Base-by-base conservation (phyloP, 2,888 invertebrate species). In the Coelopa pilipes region DNA sequence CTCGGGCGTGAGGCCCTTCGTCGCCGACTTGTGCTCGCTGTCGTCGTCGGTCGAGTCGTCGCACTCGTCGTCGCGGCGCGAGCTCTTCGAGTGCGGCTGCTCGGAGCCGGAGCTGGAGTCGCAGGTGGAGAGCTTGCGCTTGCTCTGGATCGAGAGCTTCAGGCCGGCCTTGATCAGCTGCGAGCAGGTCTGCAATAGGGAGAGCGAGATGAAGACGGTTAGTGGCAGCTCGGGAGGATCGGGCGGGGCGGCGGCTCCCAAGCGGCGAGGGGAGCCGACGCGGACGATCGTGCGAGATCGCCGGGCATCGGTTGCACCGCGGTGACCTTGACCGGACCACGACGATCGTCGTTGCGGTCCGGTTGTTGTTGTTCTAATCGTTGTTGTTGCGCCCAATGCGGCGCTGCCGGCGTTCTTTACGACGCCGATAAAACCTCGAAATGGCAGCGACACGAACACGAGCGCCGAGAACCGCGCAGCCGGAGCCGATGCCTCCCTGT, bases 91-190 rank as follows among this genome's bases (percentile, higher is more conserved):
- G 60, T 82, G 83, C 19, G 86, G 85, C 77, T 86, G 87, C 80
- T 90, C 90, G n/a, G 85, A 86, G 34, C 88, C 87, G 34, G 86
- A 86, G 80, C 87, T 87, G 50, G 88, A 88, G 80, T 90, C 92
- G 83, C 91, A 90, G 82, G 93, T 93, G 72, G 92, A 92, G 87
- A 91, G 90, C 88, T 93, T 93, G 85, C 96, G 91, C 87, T 96
- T 96, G 81, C 94, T 94, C 89, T 96, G 95, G 86, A 97, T 93
- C 84, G 96, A 94, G 84, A 96, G 90, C 89, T 96, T 96, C 87
- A 97, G 90, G 78, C 96, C 94, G 88, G 92, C 96, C 89, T 96
- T 96, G 88, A 97, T 96, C 80, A 96, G 90, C 88, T 95, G 94
- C 83, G 96, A 94, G 88, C 95, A 93, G 80, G 95, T 96, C 90